A percentile compares a stretch with the other conserved stretches of the same genome.
These are phyloP conservation scores for Catharus bicknelli DNA, from an alignment of 2,113 vertebrate species.

Conservation along the genomic window DNA sequence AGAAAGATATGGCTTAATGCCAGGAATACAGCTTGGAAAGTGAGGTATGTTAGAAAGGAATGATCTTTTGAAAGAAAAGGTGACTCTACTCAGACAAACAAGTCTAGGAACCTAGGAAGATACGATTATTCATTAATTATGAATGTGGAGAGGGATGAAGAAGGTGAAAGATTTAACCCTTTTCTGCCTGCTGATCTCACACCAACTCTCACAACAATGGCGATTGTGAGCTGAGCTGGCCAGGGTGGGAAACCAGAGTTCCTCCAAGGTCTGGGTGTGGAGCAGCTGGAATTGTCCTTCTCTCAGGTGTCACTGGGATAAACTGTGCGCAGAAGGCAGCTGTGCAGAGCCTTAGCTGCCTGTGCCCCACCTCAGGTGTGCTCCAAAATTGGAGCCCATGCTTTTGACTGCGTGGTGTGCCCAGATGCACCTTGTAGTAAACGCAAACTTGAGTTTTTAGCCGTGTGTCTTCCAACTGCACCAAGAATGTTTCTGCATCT, in stretches of 20 bases:
- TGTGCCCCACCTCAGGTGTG: not conserved
- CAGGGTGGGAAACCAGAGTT: not conserved
- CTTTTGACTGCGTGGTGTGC: not conserved
- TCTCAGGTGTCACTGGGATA: not conserved
- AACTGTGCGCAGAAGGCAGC: not conserved
- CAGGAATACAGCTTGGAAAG: not conserved
- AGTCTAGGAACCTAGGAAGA: not conserved
- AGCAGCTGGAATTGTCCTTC: not conserved
- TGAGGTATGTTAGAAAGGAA: not conserved
- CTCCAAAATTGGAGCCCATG: not conserved
- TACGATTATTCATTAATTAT: not conserved
- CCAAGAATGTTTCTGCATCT: not conserved
- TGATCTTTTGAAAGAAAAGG: not conserved
- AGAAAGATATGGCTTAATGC: not conserved
- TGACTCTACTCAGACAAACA: not conserved
- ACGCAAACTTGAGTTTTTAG: not conserved
- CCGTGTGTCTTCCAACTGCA: not conserved
- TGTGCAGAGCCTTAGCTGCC: not conserved
- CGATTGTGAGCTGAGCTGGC: not conserved
- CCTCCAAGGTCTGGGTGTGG: not conserved
- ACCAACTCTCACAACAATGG: not conserved
- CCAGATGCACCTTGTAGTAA: not conserved
- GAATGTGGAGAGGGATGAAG: not conserved
- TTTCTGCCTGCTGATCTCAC: not conserved
- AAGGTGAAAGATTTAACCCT: not conserved